These are phyloP conservation scores for Gracilinanus agilis DNA, from an alignment of 2,113 vertebrate genomes.

Conservation along the genomic window DNA sequence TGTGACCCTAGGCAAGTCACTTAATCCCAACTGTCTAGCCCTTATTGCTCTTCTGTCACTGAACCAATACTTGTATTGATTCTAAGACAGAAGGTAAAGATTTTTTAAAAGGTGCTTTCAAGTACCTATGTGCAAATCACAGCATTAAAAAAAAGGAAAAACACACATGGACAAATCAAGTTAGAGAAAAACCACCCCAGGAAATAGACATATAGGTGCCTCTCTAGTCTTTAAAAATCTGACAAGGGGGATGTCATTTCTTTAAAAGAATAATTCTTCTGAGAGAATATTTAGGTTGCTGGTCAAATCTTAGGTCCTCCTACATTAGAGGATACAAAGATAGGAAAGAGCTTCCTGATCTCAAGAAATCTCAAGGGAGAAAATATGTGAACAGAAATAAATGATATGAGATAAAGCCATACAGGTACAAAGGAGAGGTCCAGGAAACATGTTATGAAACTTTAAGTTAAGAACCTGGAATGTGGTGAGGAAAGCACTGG, in stretches of 20 bases:
- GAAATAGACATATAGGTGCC: background rate
- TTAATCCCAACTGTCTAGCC: too few relatives aligned
- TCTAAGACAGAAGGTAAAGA: too few relatives aligned
- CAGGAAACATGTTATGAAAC: background rate
- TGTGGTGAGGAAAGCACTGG: background rate
- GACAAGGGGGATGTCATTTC: background rate
- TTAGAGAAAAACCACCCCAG: background rate
- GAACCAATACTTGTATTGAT: too few relatives aligned
- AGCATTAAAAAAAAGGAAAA: background rate
- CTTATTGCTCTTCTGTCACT: too few relatives aligned
- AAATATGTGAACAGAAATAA: background rate
- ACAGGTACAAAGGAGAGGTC: background rate
- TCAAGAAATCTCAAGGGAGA: background rate
- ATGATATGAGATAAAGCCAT: background rate
- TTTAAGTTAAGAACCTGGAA: background rate
- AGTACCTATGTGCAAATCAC: background rate
- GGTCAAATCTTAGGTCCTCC: background rate
- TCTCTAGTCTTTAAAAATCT: background rate
- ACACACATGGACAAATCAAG: background rate
- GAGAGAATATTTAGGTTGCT: background rate
- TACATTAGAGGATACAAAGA: background rate
- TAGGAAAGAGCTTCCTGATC: background rate
- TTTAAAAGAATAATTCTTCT: background rate
- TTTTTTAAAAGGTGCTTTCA: background rate
- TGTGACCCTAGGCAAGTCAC: too few relatives aligned